Evolutionary conservation across 2,888 invertebrate species (phyloP), one percentile per base, ranked within the genome.

Genomic region (Thelaira solivaga): DNA sequence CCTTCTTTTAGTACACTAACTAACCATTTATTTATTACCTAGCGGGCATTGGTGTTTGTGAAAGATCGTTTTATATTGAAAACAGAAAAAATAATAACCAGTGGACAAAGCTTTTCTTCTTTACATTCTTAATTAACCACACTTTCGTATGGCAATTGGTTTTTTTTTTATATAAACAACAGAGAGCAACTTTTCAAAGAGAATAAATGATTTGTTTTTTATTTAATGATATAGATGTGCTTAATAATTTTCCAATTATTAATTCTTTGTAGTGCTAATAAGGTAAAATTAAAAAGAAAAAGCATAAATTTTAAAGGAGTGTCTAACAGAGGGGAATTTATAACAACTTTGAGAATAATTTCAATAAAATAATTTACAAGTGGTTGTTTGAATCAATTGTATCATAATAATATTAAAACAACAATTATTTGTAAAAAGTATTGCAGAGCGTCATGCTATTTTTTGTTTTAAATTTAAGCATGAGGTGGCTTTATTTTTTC

Each of bases 181-280:
- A 34, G 11, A 34, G 10, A 43, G 13, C 43, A 31, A 7, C 1
- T 64, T 41, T 8, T 55, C 20, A 53, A 53, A 64, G 55, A 29
- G 39, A 64, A 29, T 36, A 55, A 72, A 64, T 61, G 47, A 43
- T 26, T 71, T 41, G n/a, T n/a, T 31, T 31, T 22, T 53, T 18
- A 34, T 62, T 22, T 47, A 64, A 72, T 55, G 55, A 29, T n/a
- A 36, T 22, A 20, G 47, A 26, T 47, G 18, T 26, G 45, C 55
- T 26, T 39, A 39, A 51, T 69, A 71, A 62, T 43, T 62, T 71
- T 43, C 43, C 71, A 61, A 71, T 71, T 71, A 69, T 49, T 57
- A 59, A 20, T 45, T 69, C 39, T 49, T 61, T 34, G 20, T 34
- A 20, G 41, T 6, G 18, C 49, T 43, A 36, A 71, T 43, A 43